Evolutionary conservation across 2,113 vertebrate species (phyloP).

Genomic region (Megaptera novaeangliae): DNA sequence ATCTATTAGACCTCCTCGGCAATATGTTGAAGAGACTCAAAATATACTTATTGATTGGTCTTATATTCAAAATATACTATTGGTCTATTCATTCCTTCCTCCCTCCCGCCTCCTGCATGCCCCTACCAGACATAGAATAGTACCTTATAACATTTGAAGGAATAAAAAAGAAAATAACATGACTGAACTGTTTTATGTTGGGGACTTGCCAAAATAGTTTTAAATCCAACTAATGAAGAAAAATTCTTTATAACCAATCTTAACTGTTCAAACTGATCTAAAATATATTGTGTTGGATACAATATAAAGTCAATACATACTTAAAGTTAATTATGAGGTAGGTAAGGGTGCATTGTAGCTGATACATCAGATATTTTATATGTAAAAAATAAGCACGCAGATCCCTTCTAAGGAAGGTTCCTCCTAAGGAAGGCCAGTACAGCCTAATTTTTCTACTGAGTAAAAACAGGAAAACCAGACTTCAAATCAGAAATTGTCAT

Average conservation of each 20-base stretch:
- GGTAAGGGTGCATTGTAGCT: background rate
- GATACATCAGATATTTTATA: background rate
- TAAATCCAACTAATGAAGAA: background rate
- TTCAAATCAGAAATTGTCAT: background rate
- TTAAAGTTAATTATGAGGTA: background rate
- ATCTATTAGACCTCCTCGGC: background rate
- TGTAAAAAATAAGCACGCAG: background rate
- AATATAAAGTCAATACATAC: background rate
- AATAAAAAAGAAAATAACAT: background rate
- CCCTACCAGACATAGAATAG: background rate
- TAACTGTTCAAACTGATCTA: background rate
- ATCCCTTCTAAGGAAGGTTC: background rate
- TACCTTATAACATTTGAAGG: background rate
- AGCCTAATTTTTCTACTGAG: background rate
- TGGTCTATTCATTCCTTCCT: background rate
- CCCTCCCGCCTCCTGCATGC: background rate
- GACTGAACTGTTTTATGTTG: background rate
- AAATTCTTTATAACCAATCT: background rate
- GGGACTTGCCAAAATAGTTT: background rate
- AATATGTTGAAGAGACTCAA: slow-evolving; percentile 4
- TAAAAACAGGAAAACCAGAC: background rate
- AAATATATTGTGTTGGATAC: background rate
- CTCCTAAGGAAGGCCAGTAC: background rate
- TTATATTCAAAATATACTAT: background rate
- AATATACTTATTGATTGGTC: background rate